Evolutionary conservation across 2,888 invertebrate species (phyloP).

Genomic region (Endomychus coccineus): DNA sequence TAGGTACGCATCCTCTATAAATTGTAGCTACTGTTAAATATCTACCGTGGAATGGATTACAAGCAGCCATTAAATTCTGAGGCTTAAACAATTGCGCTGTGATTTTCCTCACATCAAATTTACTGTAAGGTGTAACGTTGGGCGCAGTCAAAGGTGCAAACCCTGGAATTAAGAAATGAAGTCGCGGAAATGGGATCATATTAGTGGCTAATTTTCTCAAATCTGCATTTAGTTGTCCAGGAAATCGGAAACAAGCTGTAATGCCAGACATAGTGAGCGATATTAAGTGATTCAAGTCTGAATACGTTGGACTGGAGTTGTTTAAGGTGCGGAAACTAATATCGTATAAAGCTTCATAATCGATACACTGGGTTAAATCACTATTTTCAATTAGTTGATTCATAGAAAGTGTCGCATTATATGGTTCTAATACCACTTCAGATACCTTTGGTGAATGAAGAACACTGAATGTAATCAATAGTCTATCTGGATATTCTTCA

Average conservation of each 20-base stretch:
- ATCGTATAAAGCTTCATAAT: constrained; percentile 84
- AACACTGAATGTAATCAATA: constrained; percentile 75
- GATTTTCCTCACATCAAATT: constrained; percentile 50
- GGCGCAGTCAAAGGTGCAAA: constrained; percentile 74
- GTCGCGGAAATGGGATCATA: constrained; percentile 90
- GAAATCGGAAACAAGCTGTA: constrained; percentile 48
- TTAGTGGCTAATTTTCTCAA: constrained; percentile 80
- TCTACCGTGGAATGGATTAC: constrained; percentile 71
- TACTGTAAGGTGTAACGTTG: constrained; percentile 48
- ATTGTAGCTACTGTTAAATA: constrained; percentile 77
- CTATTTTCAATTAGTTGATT: constrained; percentile 84
- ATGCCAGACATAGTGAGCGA: constrained; percentile 71
- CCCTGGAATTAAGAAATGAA: constrained; percentile 85
- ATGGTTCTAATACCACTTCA: constrained; percentile 82
- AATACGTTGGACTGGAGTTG: constrained; percentile 77
- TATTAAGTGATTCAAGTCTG: constrained; percentile 84
- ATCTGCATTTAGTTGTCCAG: constrained; percentile 83
- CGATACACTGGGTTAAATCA: constrained; percentile 82
- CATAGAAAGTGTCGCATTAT: constrained; percentile 81
- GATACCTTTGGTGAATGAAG: constrained; percentile 81
- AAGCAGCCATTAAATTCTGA: constrained; percentile 62
- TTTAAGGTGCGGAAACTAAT: constrained; percentile 83
- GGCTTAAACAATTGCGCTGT: constrained; percentile 58
- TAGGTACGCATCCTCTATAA: constrained; percentile 52
- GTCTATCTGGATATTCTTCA: constrained; percentile 79